Base-by-base conservation (phyloP, 2,797 vertebrate species). In the Cottoperca gobio region DNA sequence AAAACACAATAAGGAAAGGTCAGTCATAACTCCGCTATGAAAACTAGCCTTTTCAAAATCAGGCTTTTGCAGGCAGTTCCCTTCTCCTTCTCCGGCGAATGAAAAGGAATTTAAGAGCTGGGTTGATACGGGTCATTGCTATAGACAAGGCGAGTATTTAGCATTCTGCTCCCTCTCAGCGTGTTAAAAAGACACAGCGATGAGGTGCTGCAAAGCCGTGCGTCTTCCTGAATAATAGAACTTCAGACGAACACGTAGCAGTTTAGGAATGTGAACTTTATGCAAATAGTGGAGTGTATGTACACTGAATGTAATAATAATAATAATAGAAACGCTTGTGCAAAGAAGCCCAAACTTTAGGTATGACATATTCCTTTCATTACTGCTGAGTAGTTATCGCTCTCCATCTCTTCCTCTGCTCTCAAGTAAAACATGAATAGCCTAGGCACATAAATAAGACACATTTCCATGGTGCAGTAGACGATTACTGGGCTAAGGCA, bases 111-210 rank as follows among this genome's bases (percentile, higher is more conserved):
- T 80, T 78, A 73, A 81, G 40, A 76, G 70, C 46, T 5, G 60
- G 67, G n/a, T 57, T 81, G 76, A 85, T 54, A 50, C 69, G 53
- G 73, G 76, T 71, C 82, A 89, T 24, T 61, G 83, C 40, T 67
- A 70, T 42, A 78, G 75, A 83, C 76, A 39, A 40, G 72, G 35
- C 26, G 61, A 57, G 40, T 61, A 28, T 63, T 76, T 71, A 39
- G 19, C 31, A 80, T 83, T 84, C 79, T 70, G 55, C 57, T 67
- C 7, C 63, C 39, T 66, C 39, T 67, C 53, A 59, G 21, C 31
- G 66, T 79, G 52, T 73, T 67, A 31, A 62, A 79, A 78, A 82
- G 31, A 64, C 52, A 50, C 33, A 21, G 37, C 19, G 39, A 61
- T 54, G 13, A 1, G 14, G 11, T 67, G 78, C 49, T 73, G 48